Evolutionary conservation across 2,888 invertebrate species (phyloP).

Genomic region (Drosophila greeni): DNA sequence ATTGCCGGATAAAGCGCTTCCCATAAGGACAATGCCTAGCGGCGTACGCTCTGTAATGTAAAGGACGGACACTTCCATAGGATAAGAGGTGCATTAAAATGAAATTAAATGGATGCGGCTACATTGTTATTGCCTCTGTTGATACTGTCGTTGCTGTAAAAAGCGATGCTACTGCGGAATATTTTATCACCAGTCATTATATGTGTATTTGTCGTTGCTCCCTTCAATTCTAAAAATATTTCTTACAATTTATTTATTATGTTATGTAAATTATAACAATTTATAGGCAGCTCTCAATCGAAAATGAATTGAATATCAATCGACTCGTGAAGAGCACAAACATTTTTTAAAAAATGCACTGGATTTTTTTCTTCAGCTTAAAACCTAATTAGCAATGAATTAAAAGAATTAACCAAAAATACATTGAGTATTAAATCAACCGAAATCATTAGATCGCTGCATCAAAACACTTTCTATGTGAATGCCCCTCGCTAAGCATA

Average conservation of each 20-base stretch:
- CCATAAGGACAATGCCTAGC: slow-evolving; percentile 42
- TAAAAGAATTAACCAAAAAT: background rate
- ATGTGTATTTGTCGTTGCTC: too few relatives aligned
- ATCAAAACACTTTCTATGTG: too few relatives aligned
- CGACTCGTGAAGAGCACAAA: background rate
- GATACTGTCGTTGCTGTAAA: slow-evolving; percentile 58
- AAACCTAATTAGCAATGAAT: too few relatives aligned
- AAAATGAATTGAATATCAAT: too few relatives aligned
- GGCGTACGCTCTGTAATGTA: slow-evolving; percentile 1
- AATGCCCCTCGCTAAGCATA: too few relatives aligned
- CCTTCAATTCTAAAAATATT: too few relatives aligned
- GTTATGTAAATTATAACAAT: background rate
- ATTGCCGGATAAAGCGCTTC: slow-evolving; percentile 55
- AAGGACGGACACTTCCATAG: slow-evolving; percentile 49
- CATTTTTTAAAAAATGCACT: background rate
- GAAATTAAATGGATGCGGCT: slow-evolving; percentile 66
- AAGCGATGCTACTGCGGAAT: slow-evolving; percentile 60
- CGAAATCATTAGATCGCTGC: too few relatives aligned
- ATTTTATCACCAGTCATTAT: slow-evolving; percentile 51
- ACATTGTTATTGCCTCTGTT: slow-evolving; percentile 45
- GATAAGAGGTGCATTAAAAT: slow-evolving; percentile 66
- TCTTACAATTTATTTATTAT: background rate
- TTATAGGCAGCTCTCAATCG: background rate
- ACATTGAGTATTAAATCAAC: background rate
- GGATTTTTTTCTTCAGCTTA: background rate